phyloP scores from a whole-genome alignment of 2,113 vertebrate genomes.

The Opisthocomus hoazin region DNA sequence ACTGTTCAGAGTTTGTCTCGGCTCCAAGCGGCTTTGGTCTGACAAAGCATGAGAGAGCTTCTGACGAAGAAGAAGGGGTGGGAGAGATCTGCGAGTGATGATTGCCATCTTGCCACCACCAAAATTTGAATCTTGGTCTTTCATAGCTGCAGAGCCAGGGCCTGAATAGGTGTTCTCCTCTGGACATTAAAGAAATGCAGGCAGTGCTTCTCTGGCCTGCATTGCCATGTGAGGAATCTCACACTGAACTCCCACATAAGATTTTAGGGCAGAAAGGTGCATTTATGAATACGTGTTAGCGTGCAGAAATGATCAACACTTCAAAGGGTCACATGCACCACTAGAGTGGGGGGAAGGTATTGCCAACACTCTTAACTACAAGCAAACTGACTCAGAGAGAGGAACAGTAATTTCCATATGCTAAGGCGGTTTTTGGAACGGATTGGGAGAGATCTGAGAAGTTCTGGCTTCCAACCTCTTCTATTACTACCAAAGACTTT shows the following conservation, averaged over 20 bases:
- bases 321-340: not conserved
- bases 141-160: not conserved
- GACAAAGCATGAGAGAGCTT: not conserved
- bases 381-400: slow-evolving; percentile 32
- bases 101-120: not conserved
- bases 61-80: not conserved
- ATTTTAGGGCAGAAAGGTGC: not conserved
- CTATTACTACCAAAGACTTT: not conserved
- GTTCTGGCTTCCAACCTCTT: not conserved
- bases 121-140: not conserved
- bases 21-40: not conserved
- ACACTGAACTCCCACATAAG: not conserved
- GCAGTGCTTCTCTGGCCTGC: not conserved
- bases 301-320: slow-evolving; percentile 15
- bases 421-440: slow-evolving; percentile 7
- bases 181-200: not conserved
- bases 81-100: not conserved
- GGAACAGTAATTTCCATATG: slow-evolving; percentile 37
- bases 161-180: not conserved
- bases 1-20: not conserved
- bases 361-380: not conserved
- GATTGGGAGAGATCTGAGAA: slow-evolving; percentile 13
- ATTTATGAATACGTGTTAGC: not conserved
- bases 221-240: not conserved
- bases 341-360: not conserved